A percentile compares a stretch with the other conserved stretches of the same genome.
Conservation (phyloP, 1,140 invertebrate species). For the Zaprionus gabonicus region DNA sequence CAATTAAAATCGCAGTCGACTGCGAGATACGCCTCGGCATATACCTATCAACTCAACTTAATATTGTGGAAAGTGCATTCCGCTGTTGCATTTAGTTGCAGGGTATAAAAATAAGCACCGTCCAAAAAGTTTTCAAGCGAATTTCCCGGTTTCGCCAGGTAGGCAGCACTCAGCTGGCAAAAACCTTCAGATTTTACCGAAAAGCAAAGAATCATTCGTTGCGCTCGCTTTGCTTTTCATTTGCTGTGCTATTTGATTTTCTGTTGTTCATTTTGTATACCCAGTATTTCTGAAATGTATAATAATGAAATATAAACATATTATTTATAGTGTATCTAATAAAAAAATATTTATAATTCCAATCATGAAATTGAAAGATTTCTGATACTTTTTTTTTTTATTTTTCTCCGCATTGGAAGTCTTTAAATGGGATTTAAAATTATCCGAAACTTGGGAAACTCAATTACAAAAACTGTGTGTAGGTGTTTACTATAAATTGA, state of each 20-base stretch:
- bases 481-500: neutral
- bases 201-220: conserved; percentile 31
- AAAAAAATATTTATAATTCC: too few species aligned
- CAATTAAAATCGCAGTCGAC: neutral
- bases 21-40: neutral
- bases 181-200: conserved; percentile 23
- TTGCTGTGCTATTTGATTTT: neutral
- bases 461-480: too few species aligned
- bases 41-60: too few species aligned
- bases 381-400: too few species aligned
- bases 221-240: conserved; percentile 30
- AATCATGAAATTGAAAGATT: too few species aligned
- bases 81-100: neutral
- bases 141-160: conserved; percentile 2
- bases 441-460: too few species aligned
- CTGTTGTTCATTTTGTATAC: neutral
- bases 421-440: too few species aligned
- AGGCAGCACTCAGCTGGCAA: conserved; percentile 34
- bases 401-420: too few species aligned
- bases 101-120: neutral
- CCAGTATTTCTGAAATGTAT: neutral
- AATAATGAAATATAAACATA: neutral
- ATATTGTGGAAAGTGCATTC: too few species aligned
- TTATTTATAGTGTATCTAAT: too few species aligned
- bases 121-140: neutral